Conservation (phyloP, 2,888 invertebrate species). For the Thera britannica region DNA sequence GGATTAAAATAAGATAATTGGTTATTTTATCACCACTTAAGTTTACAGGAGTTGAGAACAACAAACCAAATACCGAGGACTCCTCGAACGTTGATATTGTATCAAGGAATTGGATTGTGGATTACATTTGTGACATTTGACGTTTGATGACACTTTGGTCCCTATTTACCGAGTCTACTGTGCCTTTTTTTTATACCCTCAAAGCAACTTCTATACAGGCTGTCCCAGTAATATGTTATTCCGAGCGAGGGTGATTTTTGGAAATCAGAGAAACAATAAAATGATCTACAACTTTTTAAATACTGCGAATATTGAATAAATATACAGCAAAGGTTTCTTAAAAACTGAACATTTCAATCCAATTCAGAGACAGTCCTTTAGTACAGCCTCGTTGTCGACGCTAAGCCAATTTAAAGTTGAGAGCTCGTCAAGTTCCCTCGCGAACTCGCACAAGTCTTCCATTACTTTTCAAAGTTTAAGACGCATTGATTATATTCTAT, state of each 20-base stretch:
- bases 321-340: too few species aligned
- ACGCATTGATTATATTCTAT: constrained; percentile 16
- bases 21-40: not conserved
- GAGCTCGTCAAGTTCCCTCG: constrained; percentile 2
- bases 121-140: too few species aligned
- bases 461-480: constrained; percentile 11
- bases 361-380: not conserved
- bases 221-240: too few species aligned
- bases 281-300: too few species aligned
- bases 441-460: not conserved
- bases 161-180: too few species aligned
- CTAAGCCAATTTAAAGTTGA: constrained; percentile 24
- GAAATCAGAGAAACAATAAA: too few species aligned
- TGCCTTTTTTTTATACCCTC: too few species aligned
- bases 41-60: not conserved
- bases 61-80: not conserved
- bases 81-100: not conserved
- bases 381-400: not conserved
- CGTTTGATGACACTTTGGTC: too few species aligned
- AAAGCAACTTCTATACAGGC: too few species aligned
- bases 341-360: too few species aligned
- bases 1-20: not conserved
- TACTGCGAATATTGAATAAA: too few species aligned
- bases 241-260: too few species aligned
- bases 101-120: not conserved